Evolutionary conservation across 1,140 invertebrate species (phyloP).

Genomic region (Adelges cooleyi): DNA sequence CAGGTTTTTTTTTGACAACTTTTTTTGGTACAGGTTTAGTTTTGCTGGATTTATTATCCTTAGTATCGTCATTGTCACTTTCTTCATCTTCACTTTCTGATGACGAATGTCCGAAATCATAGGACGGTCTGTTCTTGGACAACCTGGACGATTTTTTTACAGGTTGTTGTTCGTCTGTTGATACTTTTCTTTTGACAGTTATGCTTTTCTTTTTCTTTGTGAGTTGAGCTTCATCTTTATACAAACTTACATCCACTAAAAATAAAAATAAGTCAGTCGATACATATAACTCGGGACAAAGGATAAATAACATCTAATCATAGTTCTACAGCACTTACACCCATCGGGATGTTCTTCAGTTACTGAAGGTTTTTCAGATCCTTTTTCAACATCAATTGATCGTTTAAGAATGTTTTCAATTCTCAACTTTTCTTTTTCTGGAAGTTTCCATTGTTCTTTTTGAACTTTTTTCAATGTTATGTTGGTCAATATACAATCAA

Average conservation of each 20-base stretch:
- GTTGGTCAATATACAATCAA: slow-evolving; percentile 79
- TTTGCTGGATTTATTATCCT: not conserved
- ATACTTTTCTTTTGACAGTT: not conserved
- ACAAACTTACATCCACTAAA: slow-evolving; percentile 66
- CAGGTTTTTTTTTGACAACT: slow-evolving; percentile 7
- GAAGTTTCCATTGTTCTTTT: slow-evolving; percentile 58
- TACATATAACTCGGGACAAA: too few species aligned
- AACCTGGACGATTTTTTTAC: slow-evolving; percentile 13
- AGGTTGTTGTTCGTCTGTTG: not conserved
- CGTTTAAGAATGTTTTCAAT: slow-evolving; percentile 74
- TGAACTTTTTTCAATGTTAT: slow-evolving; percentile 62
- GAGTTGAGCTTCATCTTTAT: slow-evolving; percentile 64
- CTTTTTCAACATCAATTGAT: slow-evolving; percentile 70
- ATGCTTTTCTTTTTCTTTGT: slow-evolving; percentile 42
- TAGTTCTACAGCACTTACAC: slow-evolving; percentile 55
- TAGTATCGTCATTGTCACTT: not conserved
- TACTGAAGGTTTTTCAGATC: slow-evolving; percentile 49
- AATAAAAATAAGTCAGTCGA: too few species aligned
- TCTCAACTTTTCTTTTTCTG: slow-evolving; percentile 56
- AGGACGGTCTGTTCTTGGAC: slow-evolving; percentile 3
- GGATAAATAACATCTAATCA: slow-evolving; percentile 1
- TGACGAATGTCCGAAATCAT: slow-evolving; percentile 22
- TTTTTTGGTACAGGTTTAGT: not conserved
- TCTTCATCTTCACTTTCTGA: slow-evolving; percentile 29
- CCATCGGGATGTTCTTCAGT: slow-evolving; percentile 79